A percentile compares a stretch with the other conserved stretches of the same genome.
Conservation (phyloP, 2,113 vertebrate species). For the Tragulus kanchil region DNA sequence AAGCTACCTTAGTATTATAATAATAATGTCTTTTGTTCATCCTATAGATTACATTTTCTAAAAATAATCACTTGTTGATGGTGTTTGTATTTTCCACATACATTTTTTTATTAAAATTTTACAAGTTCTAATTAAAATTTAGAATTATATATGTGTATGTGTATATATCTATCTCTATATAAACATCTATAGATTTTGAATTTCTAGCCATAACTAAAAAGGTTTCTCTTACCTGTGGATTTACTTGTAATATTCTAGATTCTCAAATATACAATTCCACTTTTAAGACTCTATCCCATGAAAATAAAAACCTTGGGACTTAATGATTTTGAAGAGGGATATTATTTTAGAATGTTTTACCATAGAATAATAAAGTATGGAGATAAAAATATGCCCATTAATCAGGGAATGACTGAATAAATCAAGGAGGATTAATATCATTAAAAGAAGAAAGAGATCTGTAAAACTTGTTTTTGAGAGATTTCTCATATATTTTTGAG, state of each 20-base stretch:
- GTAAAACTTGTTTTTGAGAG: background rate
- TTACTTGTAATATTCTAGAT: background rate
- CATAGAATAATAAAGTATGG: background rate
- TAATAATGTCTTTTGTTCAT: background rate
- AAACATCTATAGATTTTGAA: background rate
- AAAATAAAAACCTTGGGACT: background rate
- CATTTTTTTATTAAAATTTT: background rate
- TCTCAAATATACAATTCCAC: background rate
- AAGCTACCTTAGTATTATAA: background rate
- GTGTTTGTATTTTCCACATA: background rate
- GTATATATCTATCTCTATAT: background rate
- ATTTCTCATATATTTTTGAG: slow-evolving; percentile 2
- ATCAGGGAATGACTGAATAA: background rate
- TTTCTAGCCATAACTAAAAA: background rate
- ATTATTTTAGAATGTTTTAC: background rate
- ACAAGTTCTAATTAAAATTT: background rate
- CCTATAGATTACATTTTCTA: background rate
- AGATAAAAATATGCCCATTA: background rate
- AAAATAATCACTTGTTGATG: background rate
- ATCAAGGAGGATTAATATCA: background rate
- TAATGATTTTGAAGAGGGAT: background rate
- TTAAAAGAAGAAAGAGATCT: background rate
- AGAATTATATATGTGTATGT: background rate
- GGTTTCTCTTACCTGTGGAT: background rate
- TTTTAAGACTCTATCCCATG: background rate